phyloP scores from a whole-genome alignment of 2,888 invertebrate genomes.

The Diarsia mendica region DNA sequence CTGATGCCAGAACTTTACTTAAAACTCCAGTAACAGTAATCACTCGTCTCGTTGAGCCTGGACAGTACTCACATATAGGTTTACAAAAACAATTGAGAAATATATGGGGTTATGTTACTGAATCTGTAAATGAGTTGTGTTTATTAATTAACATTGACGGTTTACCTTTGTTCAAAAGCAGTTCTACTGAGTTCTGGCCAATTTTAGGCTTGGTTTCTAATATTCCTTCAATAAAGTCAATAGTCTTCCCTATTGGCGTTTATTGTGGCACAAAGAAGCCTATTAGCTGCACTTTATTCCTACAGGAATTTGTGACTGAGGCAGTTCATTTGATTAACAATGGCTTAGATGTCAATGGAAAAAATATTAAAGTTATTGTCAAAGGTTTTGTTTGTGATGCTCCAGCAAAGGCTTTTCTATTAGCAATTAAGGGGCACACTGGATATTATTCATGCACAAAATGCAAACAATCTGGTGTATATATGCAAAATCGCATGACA shows the following conservation, averaged over 20 bases:
- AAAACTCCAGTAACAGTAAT: not conserved
- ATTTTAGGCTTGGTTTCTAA: conserved; percentile 31
- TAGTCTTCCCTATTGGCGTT: conserved; percentile 41
- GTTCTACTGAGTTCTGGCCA: conserved; percentile 26
- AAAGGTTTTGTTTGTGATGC: conserved; percentile 56
- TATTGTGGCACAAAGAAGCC: conserved; percentile 36
- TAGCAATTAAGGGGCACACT: not conserved
- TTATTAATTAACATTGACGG: not conserved
- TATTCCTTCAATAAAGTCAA: conserved; percentile 30
- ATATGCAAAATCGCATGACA: conserved; percentile 1
- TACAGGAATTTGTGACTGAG: conserved; percentile 2
- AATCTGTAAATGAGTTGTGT: not conserved
- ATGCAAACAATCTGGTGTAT: not conserved
- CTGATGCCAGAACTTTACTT: conserved; percentile 1
- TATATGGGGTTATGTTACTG: conserved; percentile 3
- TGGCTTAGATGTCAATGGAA: not conserved
- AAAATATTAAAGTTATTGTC: conserved; percentile 8
- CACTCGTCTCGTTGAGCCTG: not conserved
- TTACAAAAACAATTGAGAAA: not conserved
- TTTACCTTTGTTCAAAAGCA: conserved; percentile 2
- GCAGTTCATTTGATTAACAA: not conserved
- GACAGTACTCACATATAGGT: not conserved
- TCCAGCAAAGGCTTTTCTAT: conserved; percentile 23
- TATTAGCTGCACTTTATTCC: not conserved
- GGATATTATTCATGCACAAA: no score